Conservation (phyloP, 2,888 invertebrate species). For the Agelastica alni region DNA sequence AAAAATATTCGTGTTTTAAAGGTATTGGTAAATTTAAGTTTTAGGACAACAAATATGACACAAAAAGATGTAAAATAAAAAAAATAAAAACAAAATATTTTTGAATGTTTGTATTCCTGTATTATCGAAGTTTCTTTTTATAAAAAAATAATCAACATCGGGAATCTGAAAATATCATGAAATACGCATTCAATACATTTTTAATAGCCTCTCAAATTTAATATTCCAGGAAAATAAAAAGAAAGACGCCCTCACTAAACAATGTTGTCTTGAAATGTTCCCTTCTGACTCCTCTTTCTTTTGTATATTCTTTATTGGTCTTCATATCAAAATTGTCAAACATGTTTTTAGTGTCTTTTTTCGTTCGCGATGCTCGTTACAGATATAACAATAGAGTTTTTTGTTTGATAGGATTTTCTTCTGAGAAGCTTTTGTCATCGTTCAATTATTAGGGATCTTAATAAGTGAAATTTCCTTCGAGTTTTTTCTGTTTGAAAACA, state of each 20-base stretch:
- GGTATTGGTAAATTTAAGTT: no score
- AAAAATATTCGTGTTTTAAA: no score
- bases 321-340: conserved; percentile 34
- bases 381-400: conserved; percentile 19
- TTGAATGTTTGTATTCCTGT: no score
- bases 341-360: conserved; percentile 30
- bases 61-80: no score
- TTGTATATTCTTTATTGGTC: conserved; percentile 20
- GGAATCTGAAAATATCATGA: background rate
- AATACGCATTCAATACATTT: background rate
- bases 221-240: conserved; percentile 12
- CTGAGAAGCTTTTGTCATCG: conserved; percentile 11
- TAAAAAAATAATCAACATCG: background rate
- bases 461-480: conserved; percentile 20
- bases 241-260: conserved; percentile 7
- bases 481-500: conserved; percentile 15
- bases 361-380: conserved; percentile 21
- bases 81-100: no score
- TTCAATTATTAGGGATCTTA: conserved; percentile 15
- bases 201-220: conserved; percentile 8
- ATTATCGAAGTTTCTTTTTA: no score
- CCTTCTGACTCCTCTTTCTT: conserved; percentile 2
- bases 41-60: no score
- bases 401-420: conserved; percentile 21
- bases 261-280: conserved; percentile 4